Evolutionary conservation across 1,140 invertebrate genomes (phyloP), one percentile per base, ranked within the genome.

Genomic region (Melanaphis sacchari): DNA sequence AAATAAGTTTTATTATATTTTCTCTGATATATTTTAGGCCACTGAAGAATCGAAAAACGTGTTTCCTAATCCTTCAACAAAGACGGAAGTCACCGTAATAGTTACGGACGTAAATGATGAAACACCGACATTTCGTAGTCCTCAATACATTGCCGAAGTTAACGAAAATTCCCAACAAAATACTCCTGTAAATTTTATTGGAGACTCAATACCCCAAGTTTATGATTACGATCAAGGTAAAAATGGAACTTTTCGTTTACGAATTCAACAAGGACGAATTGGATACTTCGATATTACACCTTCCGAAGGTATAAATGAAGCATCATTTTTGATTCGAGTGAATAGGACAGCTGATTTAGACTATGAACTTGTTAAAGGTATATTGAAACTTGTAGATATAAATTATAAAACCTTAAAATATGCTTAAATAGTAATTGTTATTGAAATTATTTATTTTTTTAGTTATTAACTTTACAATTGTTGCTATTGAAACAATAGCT

Each of bases 101-200:
- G 96, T 99, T 21, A 97, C 97, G n/a, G 99, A 99, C 95, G 97
- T 99, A 1, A 99, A 99, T 95, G 99, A 99, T 95, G 98, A 99
- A 95, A 97, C 96, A 6, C 98, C 99, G 18, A 97, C 96, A 76
- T 99, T 99, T 95, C 96, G 97, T 76, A 98, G 97, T 94, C 94
- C 95, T 0, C 95, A 96, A 93, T 99, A 99, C 95, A 96, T 97
- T 36, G 98, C 98, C 49, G 98, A 99, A 96, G 97, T 99, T 54
- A 97, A 97, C 82, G 99, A 99, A 96, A 99, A 99, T 95, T 97
- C 98, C 87, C 98, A 98, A 94, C 96, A 96, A 93, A 98, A 98
- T 94, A 98, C 98, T 9, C 98, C 98, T 0, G 96, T 99, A 3
- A 98, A 97, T 91, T 98, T 99, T 94, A 96, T 98, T 22, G 97